These are phyloP conservation scores for Branchipolynoe longqiensis DNA, from an alignment of 2,888 invertebrate genomes.

Conservation along the genomic window DNA sequence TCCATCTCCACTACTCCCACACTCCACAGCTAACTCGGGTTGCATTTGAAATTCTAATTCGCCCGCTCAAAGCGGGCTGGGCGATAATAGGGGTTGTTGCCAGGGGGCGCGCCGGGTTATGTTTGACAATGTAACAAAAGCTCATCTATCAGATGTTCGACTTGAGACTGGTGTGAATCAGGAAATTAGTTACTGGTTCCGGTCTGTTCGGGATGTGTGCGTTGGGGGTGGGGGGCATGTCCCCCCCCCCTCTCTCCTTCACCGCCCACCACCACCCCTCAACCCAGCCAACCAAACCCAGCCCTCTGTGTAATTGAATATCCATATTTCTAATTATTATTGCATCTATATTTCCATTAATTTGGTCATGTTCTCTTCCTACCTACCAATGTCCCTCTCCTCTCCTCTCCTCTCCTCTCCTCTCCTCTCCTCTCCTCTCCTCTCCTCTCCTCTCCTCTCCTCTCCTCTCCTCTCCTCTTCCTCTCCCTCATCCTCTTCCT, in stretches of 20 bases:
- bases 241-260: no score
- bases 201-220: slow-evolving; percentile 7
- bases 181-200: slow-evolving; percentile 49
- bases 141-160: slow-evolving; percentile 14
- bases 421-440: no score
- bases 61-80: background rate
- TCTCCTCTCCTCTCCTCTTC: no score
- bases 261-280: no score
- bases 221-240: background rate
- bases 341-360: slow-evolving; percentile 24
- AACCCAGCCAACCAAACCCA: no score
- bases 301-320: slow-evolving; percentile 37
- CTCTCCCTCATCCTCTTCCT: no score
- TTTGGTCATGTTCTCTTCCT: no score
- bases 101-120: slow-evolving; percentile 17
- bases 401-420: no score
- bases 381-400: no score
- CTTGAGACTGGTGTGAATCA: slow-evolving; percentile 36
- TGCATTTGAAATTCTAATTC: slow-evolving; percentile 47
- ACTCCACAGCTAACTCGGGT: background rate
- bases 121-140: slow-evolving; percentile 49
- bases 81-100: slow-evolving; percentile 25
- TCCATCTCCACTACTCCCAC: background rate
- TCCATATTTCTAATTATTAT: slow-evolving; percentile 44
- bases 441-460: no score